Evolutionary conservation across 2,888 invertebrate species (phyloP).

Genomic region (Nysson spinosus): DNA sequence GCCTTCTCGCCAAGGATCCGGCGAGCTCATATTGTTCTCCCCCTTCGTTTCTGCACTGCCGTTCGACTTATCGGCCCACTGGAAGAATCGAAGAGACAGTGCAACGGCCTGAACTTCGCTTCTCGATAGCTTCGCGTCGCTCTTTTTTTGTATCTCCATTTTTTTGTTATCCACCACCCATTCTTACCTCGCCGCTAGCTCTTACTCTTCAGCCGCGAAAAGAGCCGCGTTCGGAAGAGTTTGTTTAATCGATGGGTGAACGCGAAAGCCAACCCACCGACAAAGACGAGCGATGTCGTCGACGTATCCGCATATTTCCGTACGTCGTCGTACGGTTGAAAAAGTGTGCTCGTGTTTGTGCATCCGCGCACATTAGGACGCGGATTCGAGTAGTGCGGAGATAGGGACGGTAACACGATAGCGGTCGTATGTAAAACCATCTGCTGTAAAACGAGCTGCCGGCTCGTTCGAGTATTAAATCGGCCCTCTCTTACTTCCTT

Average conservation of each 20-base stretch:
- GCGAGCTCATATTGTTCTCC: conserved; percentile 73
- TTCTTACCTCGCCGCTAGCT: too few relatives aligned
- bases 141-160: too few relatives aligned
- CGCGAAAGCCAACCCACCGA: too few relatives aligned
- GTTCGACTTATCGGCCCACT: too few relatives aligned
- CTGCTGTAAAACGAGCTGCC: conserved; percentile 77
- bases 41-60: too few relatives aligned
- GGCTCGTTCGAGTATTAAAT: conserved; percentile 76
- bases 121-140: too few relatives aligned
- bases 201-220: too few relatives aligned
- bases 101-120: too few relatives aligned
- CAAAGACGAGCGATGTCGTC: conserved; percentile 65
- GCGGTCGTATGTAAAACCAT: conserved; percentile 74
- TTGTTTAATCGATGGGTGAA: too few relatives aligned
- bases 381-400: conserved; percentile 6
- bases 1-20: conserved; percentile 53
- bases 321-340: conserved; percentile 57
- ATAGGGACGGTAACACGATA: conserved; percentile 73
- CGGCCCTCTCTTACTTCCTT: conserved; percentile 65
- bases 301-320: conserved; percentile 64
- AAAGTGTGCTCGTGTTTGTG: conserved; percentile 18
- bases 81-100: too few relatives aligned
- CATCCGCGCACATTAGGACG: conserved; percentile 43
- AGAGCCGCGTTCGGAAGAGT: too few relatives aligned
- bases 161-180: too few relatives aligned